Conservation (phyloP, 2,888 invertebrate genomes). For the Erynnis tages region DNA sequence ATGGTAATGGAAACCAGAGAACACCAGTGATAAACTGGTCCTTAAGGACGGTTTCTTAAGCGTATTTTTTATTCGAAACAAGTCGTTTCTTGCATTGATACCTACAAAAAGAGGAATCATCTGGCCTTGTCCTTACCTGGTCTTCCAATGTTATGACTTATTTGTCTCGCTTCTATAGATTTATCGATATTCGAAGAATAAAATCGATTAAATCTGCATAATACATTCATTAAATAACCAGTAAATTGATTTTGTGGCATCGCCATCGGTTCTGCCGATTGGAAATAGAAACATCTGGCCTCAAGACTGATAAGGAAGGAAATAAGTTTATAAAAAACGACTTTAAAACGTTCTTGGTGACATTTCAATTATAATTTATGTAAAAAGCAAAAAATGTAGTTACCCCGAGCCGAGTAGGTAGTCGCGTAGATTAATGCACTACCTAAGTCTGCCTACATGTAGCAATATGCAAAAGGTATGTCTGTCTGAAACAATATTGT, state of each 20-base stretch:
- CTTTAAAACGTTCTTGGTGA: conserved; percentile 45
- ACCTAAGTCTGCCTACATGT: conserved; percentile 5
- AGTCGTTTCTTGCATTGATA: conserved; percentile 53
- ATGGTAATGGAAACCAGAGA: not conserved
- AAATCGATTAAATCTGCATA: conserved; percentile 66
- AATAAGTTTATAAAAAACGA: conserved; percentile 50
- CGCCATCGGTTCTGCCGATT: conserved; percentile 42
- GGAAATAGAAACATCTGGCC: conserved; percentile 55
- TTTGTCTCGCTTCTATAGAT: conserved; percentile 69
- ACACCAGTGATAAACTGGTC: conserved; percentile 31
- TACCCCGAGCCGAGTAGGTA: conserved; percentile 29
- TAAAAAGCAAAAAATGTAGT: conserved; percentile 30
- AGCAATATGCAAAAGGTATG: conserved; percentile 3
- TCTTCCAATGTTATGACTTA: conserved; percentile 76
- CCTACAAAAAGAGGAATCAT: conserved; percentile 45
- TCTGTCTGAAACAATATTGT: conserved; percentile 10
- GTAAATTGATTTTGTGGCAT: conserved; percentile 66
- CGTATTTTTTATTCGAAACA: conserved; percentile 38
- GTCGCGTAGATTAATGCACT: conserved; percentile 29
- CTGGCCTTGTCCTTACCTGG: conserved; percentile 62
- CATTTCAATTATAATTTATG: conserved; percentile 51
- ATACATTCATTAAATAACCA: conserved; percentile 67
- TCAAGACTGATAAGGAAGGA: conserved; percentile 56
- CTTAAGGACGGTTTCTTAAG: conserved; percentile 25
- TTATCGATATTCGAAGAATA: conserved; percentile 66